These are phyloP conservation scores for Potamarius usumacintae DNA, from an alignment of 2,113 vertebrate species.

Conservation along the genomic window DNA sequence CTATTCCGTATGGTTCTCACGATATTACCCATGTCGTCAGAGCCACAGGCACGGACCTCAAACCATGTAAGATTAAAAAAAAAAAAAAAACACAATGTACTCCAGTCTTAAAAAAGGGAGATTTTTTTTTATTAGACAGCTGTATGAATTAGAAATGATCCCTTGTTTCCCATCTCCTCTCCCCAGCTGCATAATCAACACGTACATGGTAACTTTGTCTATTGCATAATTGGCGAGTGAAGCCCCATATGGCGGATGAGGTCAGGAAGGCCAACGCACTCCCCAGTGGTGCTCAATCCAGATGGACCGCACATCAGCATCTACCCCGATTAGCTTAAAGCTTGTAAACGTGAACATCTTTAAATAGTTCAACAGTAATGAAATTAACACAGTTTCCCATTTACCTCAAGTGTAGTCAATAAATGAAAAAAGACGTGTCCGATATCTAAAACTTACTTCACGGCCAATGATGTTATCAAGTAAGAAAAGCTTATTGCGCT, in stretches of 20 bases:
- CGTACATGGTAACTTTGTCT: constrained; percentile 18
- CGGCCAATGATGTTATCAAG: background rate
- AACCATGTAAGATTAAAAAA: background rate
- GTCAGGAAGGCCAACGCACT: constrained; percentile 20
- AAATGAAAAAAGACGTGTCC: background rate
- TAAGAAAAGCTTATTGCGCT: background rate
- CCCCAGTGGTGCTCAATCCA: constrained; percentile 19
- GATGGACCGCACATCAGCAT: background rate
- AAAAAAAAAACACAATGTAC: constrained; percentile 10
- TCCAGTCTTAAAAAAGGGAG: constrained; percentile 33
- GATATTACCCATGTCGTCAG: constrained; percentile 4
- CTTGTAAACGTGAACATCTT: constrained; percentile 21
- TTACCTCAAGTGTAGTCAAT: background rate
- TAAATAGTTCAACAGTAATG: background rate
- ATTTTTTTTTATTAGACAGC: constrained; percentile 62
- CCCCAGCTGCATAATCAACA: constrained; percentile 48
- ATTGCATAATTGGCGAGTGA: constrained; percentile 11
- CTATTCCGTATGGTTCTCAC: constrained; percentile 9
- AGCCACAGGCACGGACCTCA: background rate
- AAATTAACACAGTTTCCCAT: background rate
- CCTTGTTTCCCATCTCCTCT: constrained; percentile 7
- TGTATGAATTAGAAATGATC: constrained; percentile 55
- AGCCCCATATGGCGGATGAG: constrained; percentile 7
- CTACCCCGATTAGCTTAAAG: background rate
- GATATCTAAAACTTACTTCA: background rate